Percentiles rank a stretch among this genome's conserved stretches.
These are phyloP conservation scores for Lucifuga dentata DNA, from an alignment of 2,113 vertebrate genomes.

Conservation along the genomic window DNA sequence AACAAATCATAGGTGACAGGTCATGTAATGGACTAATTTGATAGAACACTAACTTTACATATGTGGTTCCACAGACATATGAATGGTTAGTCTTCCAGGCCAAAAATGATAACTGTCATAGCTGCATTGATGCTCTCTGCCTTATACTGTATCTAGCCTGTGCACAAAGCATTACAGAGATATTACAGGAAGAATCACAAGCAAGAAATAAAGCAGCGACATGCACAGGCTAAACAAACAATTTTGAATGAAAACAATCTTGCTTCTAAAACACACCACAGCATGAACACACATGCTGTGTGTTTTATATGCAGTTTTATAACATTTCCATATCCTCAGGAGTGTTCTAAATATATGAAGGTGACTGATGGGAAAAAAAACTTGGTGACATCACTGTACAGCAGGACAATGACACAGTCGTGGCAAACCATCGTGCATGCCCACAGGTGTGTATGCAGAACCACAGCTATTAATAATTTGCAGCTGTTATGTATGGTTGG, in stretches of 20 bases:
- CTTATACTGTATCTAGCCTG: constrained; percentile 17
- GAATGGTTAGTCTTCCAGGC: constrained; percentile 24
- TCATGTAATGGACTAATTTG: constrained; percentile 36
- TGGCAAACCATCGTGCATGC: too few relatives aligned
- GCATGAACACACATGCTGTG: constrained; percentile 6
- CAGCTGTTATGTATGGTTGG: neutral
- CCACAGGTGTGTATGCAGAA: neutral
- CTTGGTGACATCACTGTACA: neutral
- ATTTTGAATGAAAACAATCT: constrained; percentile 27
- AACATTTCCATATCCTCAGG: too few relatives aligned
- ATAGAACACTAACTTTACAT: constrained; percentile 22
- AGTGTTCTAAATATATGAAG: neutral
- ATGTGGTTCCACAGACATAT: constrained; percentile 5
- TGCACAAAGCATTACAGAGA: constrained; percentile 17
- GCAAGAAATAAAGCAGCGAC: constrained; percentile 10
- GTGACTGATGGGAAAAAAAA: neutral
- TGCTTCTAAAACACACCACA: constrained; percentile 14
- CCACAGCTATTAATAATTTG: neutral
- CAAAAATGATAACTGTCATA: constrained; percentile 28
- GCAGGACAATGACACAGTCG: neutral
- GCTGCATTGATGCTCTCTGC: constrained; percentile 28
- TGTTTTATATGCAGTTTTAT: neutral
- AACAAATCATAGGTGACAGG: constrained; percentile 23
- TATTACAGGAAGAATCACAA: constrained; percentile 9
- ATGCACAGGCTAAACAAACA: constrained; percentile 19